phyloP scores from a whole-genome alignment of 1,140 invertebrate genomes.

The Mylabris phalerata region DNA sequence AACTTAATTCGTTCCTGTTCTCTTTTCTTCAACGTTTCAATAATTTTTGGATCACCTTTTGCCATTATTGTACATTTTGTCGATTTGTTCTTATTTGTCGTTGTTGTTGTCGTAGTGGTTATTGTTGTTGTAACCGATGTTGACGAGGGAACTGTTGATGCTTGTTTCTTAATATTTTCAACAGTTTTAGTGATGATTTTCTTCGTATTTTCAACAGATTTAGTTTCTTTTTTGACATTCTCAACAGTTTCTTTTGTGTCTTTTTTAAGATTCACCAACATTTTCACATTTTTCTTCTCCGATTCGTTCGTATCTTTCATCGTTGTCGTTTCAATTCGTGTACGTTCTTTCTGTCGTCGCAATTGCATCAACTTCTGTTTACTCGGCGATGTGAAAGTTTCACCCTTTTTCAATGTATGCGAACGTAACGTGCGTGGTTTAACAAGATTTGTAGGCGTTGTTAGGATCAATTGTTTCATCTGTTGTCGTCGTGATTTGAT shows the following conservation, averaged over 20 bases:
- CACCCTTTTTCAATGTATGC: slow-evolving; percentile 26
- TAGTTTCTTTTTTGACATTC: too few species aligned
- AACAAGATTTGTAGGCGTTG: slow-evolving; percentile 15
- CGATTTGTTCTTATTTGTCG: too few species aligned
- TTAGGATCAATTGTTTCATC: slow-evolving; percentile 28
- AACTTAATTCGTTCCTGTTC: not conserved
- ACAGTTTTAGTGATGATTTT: too few species aligned
- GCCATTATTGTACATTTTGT: not conserved
- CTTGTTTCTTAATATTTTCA: too few species aligned
- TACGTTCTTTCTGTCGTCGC: too few species aligned
- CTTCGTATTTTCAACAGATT: too few species aligned
- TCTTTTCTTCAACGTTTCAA: not conserved
- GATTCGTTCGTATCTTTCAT: not conserved
- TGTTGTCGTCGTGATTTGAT: slow-evolving; percentile 18
- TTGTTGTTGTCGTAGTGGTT: too few species aligned
- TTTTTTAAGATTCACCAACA: too few species aligned
- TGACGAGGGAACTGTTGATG: too few species aligned
- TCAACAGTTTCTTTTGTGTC: too few species aligned
- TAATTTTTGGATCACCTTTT: slow-evolving; percentile 6
- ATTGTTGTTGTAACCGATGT: too few species aligned
- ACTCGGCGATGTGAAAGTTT: not conserved
- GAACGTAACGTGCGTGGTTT: slow-evolving; percentile 28
- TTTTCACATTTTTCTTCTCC: not conserved
- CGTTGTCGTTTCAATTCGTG: too few species aligned
- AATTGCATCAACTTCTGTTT: not conserved